Evolutionary conservation across 2,113 vertebrate species (phyloP).

Genomic region (Pyxicephalus adspersus): DNA sequence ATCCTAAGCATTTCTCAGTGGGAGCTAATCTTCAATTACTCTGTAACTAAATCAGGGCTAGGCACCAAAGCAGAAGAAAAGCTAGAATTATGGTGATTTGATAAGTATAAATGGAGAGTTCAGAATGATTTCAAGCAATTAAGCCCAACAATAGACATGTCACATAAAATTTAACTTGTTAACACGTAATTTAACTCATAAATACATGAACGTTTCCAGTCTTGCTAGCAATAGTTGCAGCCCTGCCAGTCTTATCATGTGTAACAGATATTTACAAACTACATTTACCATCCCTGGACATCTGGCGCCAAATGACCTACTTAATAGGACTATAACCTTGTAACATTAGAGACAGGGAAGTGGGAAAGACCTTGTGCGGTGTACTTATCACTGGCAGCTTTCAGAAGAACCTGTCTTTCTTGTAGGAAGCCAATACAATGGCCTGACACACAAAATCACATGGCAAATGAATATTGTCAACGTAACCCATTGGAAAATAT

Average conservation of each 20-base stretch:
- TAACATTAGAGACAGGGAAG: conserved; percentile 37
- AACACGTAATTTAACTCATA: too few relatives aligned
- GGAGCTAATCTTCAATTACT: conserved; percentile 31
- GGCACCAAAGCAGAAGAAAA: conserved; percentile 18
- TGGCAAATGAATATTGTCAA: background rate
- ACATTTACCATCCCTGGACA: conserved; percentile 21
- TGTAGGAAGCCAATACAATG: background rate
- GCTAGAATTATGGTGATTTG: conserved; percentile 5
- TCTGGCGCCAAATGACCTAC: conserved; percentile 24
- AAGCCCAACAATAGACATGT: background rate
- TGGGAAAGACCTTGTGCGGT: conserved; percentile 41
- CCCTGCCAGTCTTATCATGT: conserved; percentile 8
- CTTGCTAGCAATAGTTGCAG: background rate
- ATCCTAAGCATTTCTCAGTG: background rate
- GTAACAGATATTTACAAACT: conserved; percentile 25
- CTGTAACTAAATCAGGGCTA: conserved; percentile 16
- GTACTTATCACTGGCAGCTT: conserved; percentile 4
- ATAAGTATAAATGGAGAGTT: conserved; percentile 9
- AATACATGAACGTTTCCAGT: too few relatives aligned
- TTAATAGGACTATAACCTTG: conserved; percentile 46
- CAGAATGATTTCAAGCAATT: background rate
- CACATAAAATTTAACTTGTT: conserved; percentile 1
- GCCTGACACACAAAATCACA: background rate
- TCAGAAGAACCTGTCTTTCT: conserved; percentile 13
- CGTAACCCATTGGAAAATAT: background rate